Percentiles rank a stretch among this genome's conserved stretches.
These are phyloP conservation scores for Sorex fumeus DNA, from an alignment of 2,113 vertebrate species.

Conservation along the genomic window DNA sequence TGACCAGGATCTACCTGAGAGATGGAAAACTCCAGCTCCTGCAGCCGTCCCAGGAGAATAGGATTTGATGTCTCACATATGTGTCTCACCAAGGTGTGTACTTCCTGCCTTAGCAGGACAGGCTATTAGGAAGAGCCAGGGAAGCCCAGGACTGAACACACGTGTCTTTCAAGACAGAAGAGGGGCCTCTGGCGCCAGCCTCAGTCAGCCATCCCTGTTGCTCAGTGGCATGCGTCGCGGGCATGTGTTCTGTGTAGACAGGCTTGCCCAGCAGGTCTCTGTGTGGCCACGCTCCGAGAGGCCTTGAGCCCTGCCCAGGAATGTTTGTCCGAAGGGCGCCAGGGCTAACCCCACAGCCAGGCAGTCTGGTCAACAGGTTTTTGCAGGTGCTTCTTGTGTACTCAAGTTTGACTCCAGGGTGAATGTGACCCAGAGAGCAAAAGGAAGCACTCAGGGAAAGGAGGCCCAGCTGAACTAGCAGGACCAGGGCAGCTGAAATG, in stretches of 20 bases:
- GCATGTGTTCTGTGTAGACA: neutral
- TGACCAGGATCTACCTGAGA: neutral
- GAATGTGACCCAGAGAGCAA: neutral
- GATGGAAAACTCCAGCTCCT: neutral
- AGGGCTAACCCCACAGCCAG: neutral
- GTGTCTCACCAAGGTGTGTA: neutral
- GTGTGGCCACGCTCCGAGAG: neutral
- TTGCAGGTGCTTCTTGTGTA: neutral
- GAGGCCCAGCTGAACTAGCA: neutral
- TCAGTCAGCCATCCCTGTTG: neutral
- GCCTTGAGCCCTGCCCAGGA: neutral
- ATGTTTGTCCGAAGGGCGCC: neutral
- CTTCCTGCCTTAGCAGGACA: neutral
- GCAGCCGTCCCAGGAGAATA: neutral
- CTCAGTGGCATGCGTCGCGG: neutral
- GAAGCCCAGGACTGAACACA: neutral
- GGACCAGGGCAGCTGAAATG: no score
- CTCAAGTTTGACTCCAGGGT: slow-evolving; percentile 24
- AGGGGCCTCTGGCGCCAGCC: neutral
- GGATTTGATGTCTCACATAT: neutral
- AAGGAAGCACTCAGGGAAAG: neutral
- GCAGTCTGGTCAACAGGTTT: neutral
- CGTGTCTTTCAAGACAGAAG: neutral
- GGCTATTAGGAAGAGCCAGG: neutral
- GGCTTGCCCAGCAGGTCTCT: neutral